A percentile compares a stretch with the other conserved stretches of the same genome.
phyloP scores from a whole-genome alignment of 2,888 invertebrate species.

The Podotricha telesiphe region DNA sequence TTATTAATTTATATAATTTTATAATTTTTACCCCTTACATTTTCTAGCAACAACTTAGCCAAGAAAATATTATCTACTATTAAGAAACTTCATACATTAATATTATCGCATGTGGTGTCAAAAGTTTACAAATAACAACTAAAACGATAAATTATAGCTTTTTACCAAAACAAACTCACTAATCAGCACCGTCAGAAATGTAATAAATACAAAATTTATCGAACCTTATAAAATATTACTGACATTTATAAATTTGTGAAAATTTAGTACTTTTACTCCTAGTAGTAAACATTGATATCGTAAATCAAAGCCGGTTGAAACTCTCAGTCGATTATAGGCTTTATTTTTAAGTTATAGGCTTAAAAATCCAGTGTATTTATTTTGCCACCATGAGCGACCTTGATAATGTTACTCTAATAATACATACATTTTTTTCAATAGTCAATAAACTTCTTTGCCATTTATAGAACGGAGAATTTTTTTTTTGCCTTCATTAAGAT shows the following conservation, averaged over 20 bases:
- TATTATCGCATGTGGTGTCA: neutral
- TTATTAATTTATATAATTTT: no score
- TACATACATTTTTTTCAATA: neutral
- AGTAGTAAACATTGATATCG: neutral
- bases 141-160: slow-evolving; percentile 3
- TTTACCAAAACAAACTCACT: slow-evolving; percentile 4
- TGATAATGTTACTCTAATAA: neutral
- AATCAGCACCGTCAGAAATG: neutral
- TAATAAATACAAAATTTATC: neutral
- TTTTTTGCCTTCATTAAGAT: neutral
- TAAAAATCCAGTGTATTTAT: neutral
- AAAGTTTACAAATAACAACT: neutral
- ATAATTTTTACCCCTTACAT: no score
- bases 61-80: no score
- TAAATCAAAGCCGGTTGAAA: neutral
- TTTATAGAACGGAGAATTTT: neutral
- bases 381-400: slow-evolving; percentile 6
- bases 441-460: neutral
- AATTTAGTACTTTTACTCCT: neutral
- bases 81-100: no score
- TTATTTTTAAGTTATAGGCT: neutral
- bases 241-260: slow-evolving; percentile 16
- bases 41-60: no score
- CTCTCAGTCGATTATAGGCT: neutral
- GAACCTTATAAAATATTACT: slow-evolving; percentile 3